Evolutionary conservation across 2,113 vertebrate genomes (phyloP).

Genomic region (Taxidea taxus): DNA sequence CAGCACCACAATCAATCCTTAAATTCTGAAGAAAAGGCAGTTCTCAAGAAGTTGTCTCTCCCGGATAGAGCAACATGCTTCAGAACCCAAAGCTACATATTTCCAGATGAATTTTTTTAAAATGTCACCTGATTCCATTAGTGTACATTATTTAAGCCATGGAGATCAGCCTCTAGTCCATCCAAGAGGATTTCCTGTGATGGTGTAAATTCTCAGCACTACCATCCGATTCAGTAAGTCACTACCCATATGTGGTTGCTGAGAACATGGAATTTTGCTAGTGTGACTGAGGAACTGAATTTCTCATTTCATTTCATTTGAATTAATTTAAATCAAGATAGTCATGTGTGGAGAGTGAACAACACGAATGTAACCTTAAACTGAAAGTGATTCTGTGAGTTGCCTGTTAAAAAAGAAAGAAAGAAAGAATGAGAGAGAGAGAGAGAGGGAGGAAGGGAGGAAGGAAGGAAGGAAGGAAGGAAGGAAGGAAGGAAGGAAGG

Average conservation of each 20-base stretch:
- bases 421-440: no score
- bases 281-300: neutral
- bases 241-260: neutral
- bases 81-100: neutral
- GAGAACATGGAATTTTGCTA: neutral
- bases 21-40: constrained; percentile 39
- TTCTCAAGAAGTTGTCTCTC: neutral
- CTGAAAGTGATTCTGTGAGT: constrained; percentile 19
- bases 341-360: neutral
- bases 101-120: neutral
- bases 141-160: neutral
- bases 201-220: neutral
- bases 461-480: no score
- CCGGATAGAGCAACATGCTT: neutral
- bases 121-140: neutral
- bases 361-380: neutral
- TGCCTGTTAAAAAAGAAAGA: neutral
- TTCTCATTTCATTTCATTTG: constrained; percentile 15
- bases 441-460: no score
- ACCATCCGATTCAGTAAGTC: neutral
- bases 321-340: constrained; percentile 35
- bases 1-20: neutral
- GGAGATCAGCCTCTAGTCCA: neutral
- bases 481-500: no score
- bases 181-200: neutral